phyloP scores from a whole-genome alignment of 2,888 invertebrate genomes.

The Eutolmus rufibarbis region DNA sequence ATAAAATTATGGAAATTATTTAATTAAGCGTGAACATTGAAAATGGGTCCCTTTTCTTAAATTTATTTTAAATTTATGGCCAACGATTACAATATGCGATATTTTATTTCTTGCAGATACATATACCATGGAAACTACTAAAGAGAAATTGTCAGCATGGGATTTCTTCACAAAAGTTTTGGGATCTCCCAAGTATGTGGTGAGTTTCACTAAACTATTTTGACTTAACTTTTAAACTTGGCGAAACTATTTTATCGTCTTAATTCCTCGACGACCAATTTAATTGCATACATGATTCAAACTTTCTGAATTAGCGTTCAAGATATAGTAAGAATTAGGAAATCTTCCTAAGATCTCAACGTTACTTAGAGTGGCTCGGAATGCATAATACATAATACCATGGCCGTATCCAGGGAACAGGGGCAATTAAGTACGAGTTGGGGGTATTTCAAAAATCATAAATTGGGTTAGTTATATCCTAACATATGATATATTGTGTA shows the following conservation, averaged over 20 bases:
- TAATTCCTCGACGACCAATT: not conserved
- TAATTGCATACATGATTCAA: not conserved
- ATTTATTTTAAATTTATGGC: not conserved
- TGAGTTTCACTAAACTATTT: constrained; percentile 46
- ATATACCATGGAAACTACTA: not conserved
- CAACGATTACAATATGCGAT: not conserved
- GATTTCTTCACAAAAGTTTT: constrained; percentile 59
- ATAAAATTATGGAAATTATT: not conserved
- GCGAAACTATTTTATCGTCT: not conserved
- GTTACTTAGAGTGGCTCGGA: not conserved
- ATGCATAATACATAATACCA: no score
- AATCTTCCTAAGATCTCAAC: not conserved
- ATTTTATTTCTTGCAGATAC: not conserved
- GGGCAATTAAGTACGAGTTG: no score
- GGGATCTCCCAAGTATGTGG: constrained; percentile 59
- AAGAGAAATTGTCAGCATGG: constrained; percentile 51
- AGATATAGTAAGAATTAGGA: not conserved
- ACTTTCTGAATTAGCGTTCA: not conserved
- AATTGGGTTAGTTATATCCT: no score
- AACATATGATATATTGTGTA: no score
- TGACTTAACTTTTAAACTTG: not conserved
- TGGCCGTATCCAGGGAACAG: no score
- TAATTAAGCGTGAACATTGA: not conserved
- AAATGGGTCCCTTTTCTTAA: not conserved
- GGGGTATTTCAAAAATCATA: no score